Percentiles rank a stretch among this genome's conserved stretches.
phyloP scores from a whole-genome alignment of 2,113 vertebrate species.

The Xyliphius kryptos region DNA sequence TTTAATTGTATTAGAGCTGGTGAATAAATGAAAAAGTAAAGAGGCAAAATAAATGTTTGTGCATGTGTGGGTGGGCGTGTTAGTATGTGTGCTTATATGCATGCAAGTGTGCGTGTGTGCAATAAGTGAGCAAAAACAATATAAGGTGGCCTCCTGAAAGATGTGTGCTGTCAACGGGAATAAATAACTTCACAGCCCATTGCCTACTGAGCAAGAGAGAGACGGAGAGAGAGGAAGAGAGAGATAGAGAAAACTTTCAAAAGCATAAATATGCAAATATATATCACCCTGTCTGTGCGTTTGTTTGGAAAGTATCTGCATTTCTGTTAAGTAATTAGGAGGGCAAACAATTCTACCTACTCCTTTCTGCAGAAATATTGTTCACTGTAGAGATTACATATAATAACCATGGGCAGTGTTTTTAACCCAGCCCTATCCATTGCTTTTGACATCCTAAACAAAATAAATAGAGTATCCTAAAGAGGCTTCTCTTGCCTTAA shows the following conservation, averaged over 20 bases:
- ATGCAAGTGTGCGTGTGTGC: constrained; percentile 14
- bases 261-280: constrained; percentile 65
- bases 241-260: constrained; percentile 36
- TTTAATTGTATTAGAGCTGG: neutral
- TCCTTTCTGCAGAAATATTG: constrained; percentile 34
- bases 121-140: constrained; percentile 49
- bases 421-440: too few species aligned
- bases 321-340: constrained; percentile 70
- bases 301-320: constrained; percentile 64
- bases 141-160: constrained; percentile 45
- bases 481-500: too few species aligned
- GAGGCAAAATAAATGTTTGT: constrained; percentile 22
- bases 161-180: constrained; percentile 48
- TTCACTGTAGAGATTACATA: constrained; percentile 40
- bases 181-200: constrained; percentile 52
- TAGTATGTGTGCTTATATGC: too few species aligned
- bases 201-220: constrained; percentile 43
- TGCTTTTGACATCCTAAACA: too few species aligned
- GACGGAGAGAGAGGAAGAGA: too few species aligned
- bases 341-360: constrained; percentile 60
- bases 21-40: constrained; percentile 12
- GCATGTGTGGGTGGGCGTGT: neutral
- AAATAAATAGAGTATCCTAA: too few species aligned
- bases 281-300: constrained; percentile 49
- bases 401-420: too few species aligned